Evolutionary conservation across 2,888 invertebrate species (phyloP).

Genomic region (Pyrrhia umbra): DNA sequence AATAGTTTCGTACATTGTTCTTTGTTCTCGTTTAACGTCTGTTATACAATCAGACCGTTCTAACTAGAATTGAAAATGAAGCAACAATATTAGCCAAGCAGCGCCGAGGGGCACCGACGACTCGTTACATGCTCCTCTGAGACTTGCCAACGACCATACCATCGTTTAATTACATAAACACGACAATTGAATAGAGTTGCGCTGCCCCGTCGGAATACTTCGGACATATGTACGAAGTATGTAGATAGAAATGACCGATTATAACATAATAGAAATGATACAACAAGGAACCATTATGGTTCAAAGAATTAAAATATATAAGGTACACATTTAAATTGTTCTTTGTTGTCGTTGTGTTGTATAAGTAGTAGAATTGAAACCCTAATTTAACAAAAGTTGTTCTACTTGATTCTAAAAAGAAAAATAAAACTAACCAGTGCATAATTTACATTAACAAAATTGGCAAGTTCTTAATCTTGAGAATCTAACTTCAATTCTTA

Average conservation of each 20-base stretch:
- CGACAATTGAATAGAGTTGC: conserved; percentile 71
- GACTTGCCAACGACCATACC: conserved; percentile 72
- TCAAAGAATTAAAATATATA: no score
- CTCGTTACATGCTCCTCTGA: conserved; percentile 74
- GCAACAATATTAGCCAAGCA: conserved; percentile 64
- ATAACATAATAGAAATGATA: background rate
- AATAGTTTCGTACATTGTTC: conserved; percentile 25
- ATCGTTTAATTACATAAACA: conserved; percentile 73
- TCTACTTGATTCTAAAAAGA: no score
- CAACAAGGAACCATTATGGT: no score
- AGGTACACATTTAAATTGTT: no score
- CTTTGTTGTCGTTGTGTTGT: no score
- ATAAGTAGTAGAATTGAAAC: no score
- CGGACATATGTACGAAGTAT: conserved; percentile 7
- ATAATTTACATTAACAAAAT: no score
- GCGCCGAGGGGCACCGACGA: conserved; percentile 60
- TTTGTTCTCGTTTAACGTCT: conserved; percentile 38
- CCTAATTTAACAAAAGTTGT: no score
- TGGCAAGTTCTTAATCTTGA: no score
- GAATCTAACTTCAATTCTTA: no score
- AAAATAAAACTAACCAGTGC: no score
- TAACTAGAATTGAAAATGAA: conserved; percentile 74
- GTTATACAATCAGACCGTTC: conserved; percentile 41
- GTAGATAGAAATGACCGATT: conserved; percentile 6
- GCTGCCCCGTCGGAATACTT: conserved; percentile 11